Evolutionary conservation across 92 coral and sea anemone species (phyloP), one percentile per base, ranked within the genome.

Genomic region (Nematostella vectensis): DNA sequence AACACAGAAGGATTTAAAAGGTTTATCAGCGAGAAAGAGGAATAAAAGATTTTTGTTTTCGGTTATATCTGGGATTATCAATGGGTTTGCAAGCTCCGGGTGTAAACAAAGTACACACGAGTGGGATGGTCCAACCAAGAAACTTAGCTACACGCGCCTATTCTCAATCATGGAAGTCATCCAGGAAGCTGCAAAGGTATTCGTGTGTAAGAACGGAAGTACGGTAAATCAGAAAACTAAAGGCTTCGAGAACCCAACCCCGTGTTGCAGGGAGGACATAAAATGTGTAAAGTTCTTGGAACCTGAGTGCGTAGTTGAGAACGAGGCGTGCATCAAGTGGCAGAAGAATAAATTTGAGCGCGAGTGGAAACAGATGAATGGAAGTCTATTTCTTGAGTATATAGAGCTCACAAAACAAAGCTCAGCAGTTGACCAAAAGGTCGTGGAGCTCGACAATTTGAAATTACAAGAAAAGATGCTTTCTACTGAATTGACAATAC

Each of bases 401-500:
- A 33, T 61, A 3, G 29, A 18, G 10, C 44, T 84, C 68, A 47
- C 53, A 1, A 1, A 47, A 0, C 29, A 52, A 26, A 81, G 69
- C 37, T 15, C 27, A 25, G 51, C 51, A 18, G 75, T 59, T 0
- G 31, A 22, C 33, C 20, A 48, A 15, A 68, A 72, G 11, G 59
- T 63, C 25, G 19, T 79, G 20, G 63, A 59, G 10, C 52, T 79
- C 21, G 78, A 66, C 47, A 58, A 27, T 47, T 75, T 62, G 4
- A 61, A 58, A 61, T 40, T 66, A 2, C 64, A 59, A 27, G 66
- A 67, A 54, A 61, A 67, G 26, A 39, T 65, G 23, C 76, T 70
- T 27, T 4, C 26, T 29, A 65, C 68, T 20, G 75, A 69, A 31
- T 48, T 47, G 22, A 55, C 67, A 26, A 22, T 70, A 43, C 77